These are phyloP conservation scores for Pogonocichla stellata DNA, from an alignment of 2,113 vertebrate genomes.

Conservation along the genomic window DNA sequence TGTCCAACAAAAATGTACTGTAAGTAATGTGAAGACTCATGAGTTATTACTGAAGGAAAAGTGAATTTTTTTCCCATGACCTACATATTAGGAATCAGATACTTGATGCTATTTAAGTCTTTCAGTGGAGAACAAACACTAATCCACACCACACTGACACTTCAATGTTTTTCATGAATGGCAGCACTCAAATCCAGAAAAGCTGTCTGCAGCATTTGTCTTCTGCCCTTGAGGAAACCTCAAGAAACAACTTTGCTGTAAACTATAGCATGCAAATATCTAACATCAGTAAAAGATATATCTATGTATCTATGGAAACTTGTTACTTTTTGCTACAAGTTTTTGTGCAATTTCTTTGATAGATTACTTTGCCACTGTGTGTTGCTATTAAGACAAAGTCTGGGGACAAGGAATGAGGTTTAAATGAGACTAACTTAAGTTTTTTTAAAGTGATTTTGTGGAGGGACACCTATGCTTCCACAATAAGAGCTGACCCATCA, in stretches of 20 bases:
- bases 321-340: background rate
- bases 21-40: background rate
- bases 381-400: background rate
- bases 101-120: background rate
- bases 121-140: background rate
- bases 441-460: background rate
- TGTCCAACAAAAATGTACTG: background rate
- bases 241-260: background rate
- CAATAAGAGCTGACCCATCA: background rate
- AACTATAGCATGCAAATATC: background rate
- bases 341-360: background rate
- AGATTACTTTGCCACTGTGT: background rate
- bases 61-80: background rate
- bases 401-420: background rate
- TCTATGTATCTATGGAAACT: background rate
- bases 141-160: background rate
- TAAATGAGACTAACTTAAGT: background rate
- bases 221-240: background rate
- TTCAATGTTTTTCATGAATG: background rate
- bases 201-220: background rate
- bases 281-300: background rate
- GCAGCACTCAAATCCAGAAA: background rate
- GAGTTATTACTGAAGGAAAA: background rate
- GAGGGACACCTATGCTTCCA: background rate
- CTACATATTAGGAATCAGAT: background rate